Base-by-base conservation (phyloP, 2,797 vertebrate genomes). In the Paedocypris micromegethes region DNA sequence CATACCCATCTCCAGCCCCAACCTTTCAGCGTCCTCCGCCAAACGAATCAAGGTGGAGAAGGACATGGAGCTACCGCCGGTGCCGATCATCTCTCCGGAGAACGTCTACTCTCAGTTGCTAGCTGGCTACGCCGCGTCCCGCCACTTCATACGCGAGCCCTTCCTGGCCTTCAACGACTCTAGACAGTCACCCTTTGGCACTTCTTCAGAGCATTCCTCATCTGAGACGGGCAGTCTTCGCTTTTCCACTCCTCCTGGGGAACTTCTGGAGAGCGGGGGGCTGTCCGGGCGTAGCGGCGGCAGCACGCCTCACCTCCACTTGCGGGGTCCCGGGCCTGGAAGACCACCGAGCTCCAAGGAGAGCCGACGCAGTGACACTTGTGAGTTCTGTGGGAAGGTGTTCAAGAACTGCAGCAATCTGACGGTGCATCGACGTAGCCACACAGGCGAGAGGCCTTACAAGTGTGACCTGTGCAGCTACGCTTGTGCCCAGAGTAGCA, bases 381-480 rank as follows among this genome's bases (percentile, higher is more conserved):
- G 96, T 72, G 96, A 98, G 86, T 98, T 90, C 91, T 99, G 96
- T 85, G 96, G 96, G 85, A 99, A 99, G 87, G 92, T 98, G 83
- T 99, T 99, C 91, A 98, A 97, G 91, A 99, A 99, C 96, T 98
- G 96, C 92, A 98, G 96, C 92, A 98, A 98, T 90, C 90, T 98
- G 86, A 98, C 96, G 57, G 96, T 98, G 83, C 96, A 98, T 86
- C 92, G 96, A 58, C 92, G 96, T 83, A 98, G 96, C 90, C 96
- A 98, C 93, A 98, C 96, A 23, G 96, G 96, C 58, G 96, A 98
- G 80, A 90, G 96, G 87, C 96, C 96, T 86, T 98, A 98, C 92
- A 98, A 98, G 90, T 98, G 96, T 72, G 96, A 98, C 90, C 93
- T 98, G 88, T 98, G 96, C 94, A 98, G 95, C 92, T 98, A 98